These are phyloP conservation scores for Pharmacophagus antenor DNA, from an alignment of 2,888 invertebrate genomes.

Conservation along the genomic window DNA sequence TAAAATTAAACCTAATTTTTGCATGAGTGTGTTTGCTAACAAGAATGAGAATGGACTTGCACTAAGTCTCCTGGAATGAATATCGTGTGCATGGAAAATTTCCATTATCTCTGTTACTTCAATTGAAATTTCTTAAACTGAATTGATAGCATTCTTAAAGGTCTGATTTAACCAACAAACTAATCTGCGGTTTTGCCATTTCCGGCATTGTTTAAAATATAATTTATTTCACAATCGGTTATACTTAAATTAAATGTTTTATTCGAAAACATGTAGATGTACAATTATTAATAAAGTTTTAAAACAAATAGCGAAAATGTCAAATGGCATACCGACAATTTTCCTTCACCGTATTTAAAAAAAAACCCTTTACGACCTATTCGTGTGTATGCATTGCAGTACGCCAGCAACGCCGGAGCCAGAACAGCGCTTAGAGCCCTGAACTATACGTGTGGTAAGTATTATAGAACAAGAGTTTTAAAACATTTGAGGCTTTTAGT, in stretches of 20 bases:
- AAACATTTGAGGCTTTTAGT: not conserved
- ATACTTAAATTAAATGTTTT: not conserved
- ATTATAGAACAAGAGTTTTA: not conserved
- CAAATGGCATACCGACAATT: slow-evolving; percentile 45
- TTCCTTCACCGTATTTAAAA: slow-evolving; percentile 46
- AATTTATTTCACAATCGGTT: not conserved
- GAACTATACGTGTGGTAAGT: slow-evolving; percentile 67
- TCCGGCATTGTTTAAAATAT: not conserved
- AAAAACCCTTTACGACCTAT: slow-evolving; percentile 55
- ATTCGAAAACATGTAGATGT: not conserved
- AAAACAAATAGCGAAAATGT: slow-evolving; percentile 30
- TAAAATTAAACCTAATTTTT: slow-evolving; percentile 45
- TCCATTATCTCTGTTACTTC: slow-evolving; percentile 10
- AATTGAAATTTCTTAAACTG: slow-evolving; percentile 7
- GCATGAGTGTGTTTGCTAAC: slow-evolving; percentile 68
- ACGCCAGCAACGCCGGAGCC: slow-evolving; percentile 94
- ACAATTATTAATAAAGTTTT: not conserved
- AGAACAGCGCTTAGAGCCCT: slow-evolving; percentile 88
- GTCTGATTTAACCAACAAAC: slow-evolving; percentile 8
- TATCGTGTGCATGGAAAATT: slow-evolving; percentile 24
- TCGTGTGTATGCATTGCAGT: slow-evolving; percentile 85
- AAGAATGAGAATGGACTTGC: slow-evolving; percentile 44
- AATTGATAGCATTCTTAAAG: slow-evolving; percentile 1
- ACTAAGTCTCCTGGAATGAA: slow-evolving; percentile 32
- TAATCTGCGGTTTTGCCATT: slow-evolving; percentile 8